A percentile compares a stretch with the other conserved stretches of the same genome.
These are phyloP conservation scores for Scaptomyza caliginosa DNA, from an alignment of 2,888 invertebrate species.

Conservation along the genomic window DNA sequence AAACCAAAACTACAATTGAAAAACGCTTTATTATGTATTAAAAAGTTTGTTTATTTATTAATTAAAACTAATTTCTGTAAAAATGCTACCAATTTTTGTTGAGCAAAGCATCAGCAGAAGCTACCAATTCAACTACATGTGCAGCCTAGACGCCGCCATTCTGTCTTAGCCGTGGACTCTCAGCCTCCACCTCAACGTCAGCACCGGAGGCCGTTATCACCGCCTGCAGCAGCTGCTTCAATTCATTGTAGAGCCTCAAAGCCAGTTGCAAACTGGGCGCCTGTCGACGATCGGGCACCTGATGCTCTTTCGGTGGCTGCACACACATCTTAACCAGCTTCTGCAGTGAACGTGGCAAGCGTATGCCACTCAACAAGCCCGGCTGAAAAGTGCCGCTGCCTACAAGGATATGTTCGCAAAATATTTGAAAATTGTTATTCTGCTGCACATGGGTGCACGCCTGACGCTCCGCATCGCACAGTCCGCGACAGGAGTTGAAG, in stretches of 20 bases:
- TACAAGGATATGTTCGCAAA: conserved; percentile 79
- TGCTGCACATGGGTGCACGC: conserved; percentile 80
- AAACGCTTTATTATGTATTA: conserved; percentile 37
- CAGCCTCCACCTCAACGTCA: conserved; percentile 40
- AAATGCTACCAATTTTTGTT: conserved; percentile 58
- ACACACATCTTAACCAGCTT: conserved; percentile 79
- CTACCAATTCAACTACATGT: conserved; percentile 25
- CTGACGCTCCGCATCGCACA: conserved; percentile 76
- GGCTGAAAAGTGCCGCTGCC: conserved; percentile 80
- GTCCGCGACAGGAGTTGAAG: conserved; percentile 78
- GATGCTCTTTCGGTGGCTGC: conserved; percentile 76
- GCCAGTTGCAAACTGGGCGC: conserved; percentile 81
- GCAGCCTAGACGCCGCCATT: conserved; percentile 13
- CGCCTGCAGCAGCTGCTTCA: conserved; percentile 79
- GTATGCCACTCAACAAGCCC: conserved; percentile 78
- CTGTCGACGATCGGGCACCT: conserved; percentile 67
- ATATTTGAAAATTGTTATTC: conserved; percentile 83
- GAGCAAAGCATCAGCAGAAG: conserved; percentile 34
- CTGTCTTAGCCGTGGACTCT: conserved; percentile 26
- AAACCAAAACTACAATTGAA: conserved; percentile 19
- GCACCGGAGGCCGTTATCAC: conserved; percentile 57
- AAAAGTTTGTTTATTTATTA: conserved; percentile 43
- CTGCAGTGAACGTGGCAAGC: conserved; percentile 72
- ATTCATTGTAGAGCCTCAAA: conserved; percentile 80
- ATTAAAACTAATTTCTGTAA: conserved; percentile 63